Evolutionary conservation across 2,797 vertebrate species (phyloP), one percentile per base, ranked within the genome.

Genomic region (Falco berigora): DNA sequence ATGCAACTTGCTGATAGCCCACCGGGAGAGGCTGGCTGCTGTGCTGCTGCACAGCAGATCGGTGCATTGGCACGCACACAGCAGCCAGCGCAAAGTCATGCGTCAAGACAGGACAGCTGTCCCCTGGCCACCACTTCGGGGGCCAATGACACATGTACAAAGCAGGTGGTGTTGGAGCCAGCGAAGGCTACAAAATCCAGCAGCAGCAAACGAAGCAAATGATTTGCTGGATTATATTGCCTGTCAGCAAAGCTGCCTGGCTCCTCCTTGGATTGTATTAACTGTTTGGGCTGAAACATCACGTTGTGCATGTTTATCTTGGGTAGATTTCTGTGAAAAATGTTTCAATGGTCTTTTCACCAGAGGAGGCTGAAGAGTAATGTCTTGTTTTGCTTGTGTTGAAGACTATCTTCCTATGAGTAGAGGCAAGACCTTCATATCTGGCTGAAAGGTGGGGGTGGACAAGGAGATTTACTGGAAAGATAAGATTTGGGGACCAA

Each of bases 1-100:
- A 13, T 7, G 14, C 55, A 55, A 4, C 40, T 78, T 32, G 53
- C 61, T 27, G 66, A 8, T 50, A 71, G 21, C 13, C 30, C 61
- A 4, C 10, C 4, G 14, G 68, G 61, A 78, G 22, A 56, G 21
- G 47, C 20, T 15, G 42, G 21, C 7, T 2, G 86, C 27, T 5
- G 0, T 2, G 27, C 52, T 71, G 61, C 21, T 47, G 12, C 1
- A 1, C 58, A 36, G 40, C 4, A 44, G 20, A 11, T 38, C 0
- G 0, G 14, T 40, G 49, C 42, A 27, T 63, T 71, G 28, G 11
- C 50, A 73, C 5, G 1, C 21, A n/a, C 1, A 3, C 12, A 85
- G 61, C 58, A 95, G 62, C n/a, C 69, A 80, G 49, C 5, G 1
- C 8, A 20, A 53, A 28, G 62, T 49, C 23, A 6, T 27, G 7